Base-by-base conservation (phyloP, 1,140 invertebrate genomes). In the Aphaenogaster rudis region DNA sequence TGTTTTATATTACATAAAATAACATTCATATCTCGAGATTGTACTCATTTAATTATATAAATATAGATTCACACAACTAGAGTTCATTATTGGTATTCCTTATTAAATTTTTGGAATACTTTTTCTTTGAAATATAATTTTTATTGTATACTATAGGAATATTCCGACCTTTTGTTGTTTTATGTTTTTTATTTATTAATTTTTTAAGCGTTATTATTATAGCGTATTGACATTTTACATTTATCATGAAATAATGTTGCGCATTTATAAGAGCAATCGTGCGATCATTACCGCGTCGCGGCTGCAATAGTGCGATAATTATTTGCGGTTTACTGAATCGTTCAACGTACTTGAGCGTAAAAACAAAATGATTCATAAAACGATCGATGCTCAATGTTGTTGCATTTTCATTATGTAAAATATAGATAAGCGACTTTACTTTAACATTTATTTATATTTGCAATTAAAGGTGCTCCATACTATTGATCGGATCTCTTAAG, bases 301-400 rank as follows among this genome's bases (percentile, higher is more conserved):
- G 3, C 6, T 54, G 5, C 9, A 69, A 42, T 28, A 28, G 11
- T 4, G 11, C 15, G 13, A 80, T 80, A 80, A 36, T 39, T 48
- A 48, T 50, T 48, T 42, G 33, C 11, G 11, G n/a, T 69, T 54
- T 80, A 39, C 8, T 54, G 36, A 28, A 54, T 80, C 36, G 9
- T 54, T 69, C 52, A 69, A 36, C 8, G n/a, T 17, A 28, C 69
- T 52, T 52, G 17, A 5, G 39, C 36, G 17, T 39, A 54, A 80
- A 69, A 52, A 69, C 33, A 0, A 69, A 42, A 36, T 80, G n/a
- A 80, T 54, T 80, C 13, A 69, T 67, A 11, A 67, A 80, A 52
- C 36, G 36, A 21, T n/a, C 4, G 5, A 48, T 3, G 33, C 17
- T 1, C 28, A 50, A n/a, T 8, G 17, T n/a, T 13, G 39, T 7